Evolutionary conservation across 2,113 vertebrate genomes (phyloP).

Genomic region (Fulmarus glacialis): DNA sequence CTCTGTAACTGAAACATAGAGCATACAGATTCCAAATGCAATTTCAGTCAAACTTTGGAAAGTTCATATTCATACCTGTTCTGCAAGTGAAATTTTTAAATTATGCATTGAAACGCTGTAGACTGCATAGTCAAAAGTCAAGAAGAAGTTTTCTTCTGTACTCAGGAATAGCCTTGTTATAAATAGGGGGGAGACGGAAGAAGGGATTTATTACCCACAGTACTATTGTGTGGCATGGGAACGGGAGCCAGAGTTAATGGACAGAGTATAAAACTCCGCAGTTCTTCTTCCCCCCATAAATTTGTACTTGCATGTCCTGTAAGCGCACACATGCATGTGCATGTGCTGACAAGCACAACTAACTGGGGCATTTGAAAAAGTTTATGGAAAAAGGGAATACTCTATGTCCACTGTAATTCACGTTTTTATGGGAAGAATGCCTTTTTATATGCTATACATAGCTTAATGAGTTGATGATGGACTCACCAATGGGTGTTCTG

Average conservation of each 20-base stretch:
- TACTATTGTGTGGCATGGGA: neutral
- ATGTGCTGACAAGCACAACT: neutral
- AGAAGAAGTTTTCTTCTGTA: neutral
- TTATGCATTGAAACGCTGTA: neutral
- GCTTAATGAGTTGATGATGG: neutral
- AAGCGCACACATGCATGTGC: neutral
- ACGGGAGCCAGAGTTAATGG: neutral
- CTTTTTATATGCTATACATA: neutral
- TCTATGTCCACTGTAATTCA: neutral
- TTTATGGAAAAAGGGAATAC: neutral
- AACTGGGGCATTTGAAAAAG: neutral
- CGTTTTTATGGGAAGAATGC: neutral
- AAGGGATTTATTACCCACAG: neutral
- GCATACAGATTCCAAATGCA: neutral
- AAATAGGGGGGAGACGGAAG: neutral
- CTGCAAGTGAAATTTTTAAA: neutral
- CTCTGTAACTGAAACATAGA: neutral
- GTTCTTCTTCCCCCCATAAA: neutral
- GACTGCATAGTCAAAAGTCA: neutral
- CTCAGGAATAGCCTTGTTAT: neutral
- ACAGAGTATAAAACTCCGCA: neutral
- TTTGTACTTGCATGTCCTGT: neutral
- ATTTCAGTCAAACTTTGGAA: neutral
- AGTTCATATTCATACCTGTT: neutral
- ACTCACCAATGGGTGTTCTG: neutral